Conservation (phyloP, 2,888 invertebrate genomes). For the Cecidostiba fungosa region DNA sequence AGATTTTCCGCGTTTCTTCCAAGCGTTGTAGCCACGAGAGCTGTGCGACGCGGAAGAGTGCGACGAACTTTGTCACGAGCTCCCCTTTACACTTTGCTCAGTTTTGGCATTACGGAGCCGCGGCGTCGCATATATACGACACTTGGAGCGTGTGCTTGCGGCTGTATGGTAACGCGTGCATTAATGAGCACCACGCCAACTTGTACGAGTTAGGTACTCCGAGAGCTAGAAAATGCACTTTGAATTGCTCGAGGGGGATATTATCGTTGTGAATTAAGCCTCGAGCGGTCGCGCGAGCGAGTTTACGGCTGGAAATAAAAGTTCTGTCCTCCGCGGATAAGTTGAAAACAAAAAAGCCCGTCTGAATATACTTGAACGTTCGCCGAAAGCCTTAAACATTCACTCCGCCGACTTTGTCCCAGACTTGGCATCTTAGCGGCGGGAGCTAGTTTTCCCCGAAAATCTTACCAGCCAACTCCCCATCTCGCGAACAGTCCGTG, state of each 20-base stretch:
- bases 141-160: too few species aligned
- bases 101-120: not conserved
- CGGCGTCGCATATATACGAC: too few species aligned
- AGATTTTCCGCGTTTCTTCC: constrained; percentile 2
- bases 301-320: not conserved
- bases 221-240: not conserved
- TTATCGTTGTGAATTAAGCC: not conserved
- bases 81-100: too few species aligned
- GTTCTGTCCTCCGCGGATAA: not conserved
- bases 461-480: not conserved
- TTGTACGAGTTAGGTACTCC: not conserved
- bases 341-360: not conserved
- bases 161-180: not conserved
- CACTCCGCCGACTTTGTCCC: not conserved
- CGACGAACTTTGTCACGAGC: not conserved
- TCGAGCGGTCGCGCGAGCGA: not conserved
- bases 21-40: not conserved
- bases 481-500: not conserved
- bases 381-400: not conserved
- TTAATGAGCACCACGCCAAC: not conserved
- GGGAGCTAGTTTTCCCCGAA: not conserved
- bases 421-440: not conserved
- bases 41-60: not conserved
- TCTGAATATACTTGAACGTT: not conserved
- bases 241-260: not conserved